Percentiles rank a stretch among this genome's conserved stretches.
These are phyloP conservation scores for Pseudomyrmex pallidus DNA, from an alignment of 1,140 invertebrate species.

Conservation along the genomic window DNA sequence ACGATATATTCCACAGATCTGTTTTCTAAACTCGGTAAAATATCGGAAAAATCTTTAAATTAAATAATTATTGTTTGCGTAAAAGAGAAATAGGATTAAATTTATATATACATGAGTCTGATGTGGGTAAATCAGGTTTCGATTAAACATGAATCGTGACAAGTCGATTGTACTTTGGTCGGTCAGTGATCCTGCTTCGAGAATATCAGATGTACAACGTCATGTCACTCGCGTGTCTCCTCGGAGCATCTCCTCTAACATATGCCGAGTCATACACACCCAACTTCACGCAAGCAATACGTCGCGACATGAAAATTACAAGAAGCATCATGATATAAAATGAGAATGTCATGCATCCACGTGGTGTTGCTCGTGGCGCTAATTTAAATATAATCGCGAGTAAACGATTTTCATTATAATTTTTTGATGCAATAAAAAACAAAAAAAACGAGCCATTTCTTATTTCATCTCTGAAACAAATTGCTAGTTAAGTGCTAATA, in stretches of 20 bases:
- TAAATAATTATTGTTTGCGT: conserved; percentile 4
- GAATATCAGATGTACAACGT: conserved; percentile 53
- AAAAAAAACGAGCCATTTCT: background rate
- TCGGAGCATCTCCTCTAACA: conserved; percentile 32
- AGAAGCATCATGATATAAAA: conserved; percentile 24
- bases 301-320: conserved; percentile 37
- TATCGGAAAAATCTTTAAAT: background rate
- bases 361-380: conserved; percentile 1
- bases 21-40: background rate
- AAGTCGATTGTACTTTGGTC: conserved; percentile 41
- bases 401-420: background rate
- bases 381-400: conserved; percentile 39
- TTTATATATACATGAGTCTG: background rate
- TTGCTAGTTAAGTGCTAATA: background rate
- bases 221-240: conserved; percentile 45
- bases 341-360: conserved; percentile 6
- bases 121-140: conserved; percentile 31
- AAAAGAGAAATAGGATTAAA: conserved; percentile 8
- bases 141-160: conserved; percentile 42
- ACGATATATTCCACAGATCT: background rate
- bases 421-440: background rate
- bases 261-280: conserved; percentile 44
- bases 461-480: background rate
- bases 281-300: conserved; percentile 12
- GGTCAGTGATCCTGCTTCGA: conserved; percentile 34